These are phyloP conservation scores for Toxotes chatareus DNA, from an alignment of 2,113 vertebrate genomes.

Conservation along the genomic window DNA sequence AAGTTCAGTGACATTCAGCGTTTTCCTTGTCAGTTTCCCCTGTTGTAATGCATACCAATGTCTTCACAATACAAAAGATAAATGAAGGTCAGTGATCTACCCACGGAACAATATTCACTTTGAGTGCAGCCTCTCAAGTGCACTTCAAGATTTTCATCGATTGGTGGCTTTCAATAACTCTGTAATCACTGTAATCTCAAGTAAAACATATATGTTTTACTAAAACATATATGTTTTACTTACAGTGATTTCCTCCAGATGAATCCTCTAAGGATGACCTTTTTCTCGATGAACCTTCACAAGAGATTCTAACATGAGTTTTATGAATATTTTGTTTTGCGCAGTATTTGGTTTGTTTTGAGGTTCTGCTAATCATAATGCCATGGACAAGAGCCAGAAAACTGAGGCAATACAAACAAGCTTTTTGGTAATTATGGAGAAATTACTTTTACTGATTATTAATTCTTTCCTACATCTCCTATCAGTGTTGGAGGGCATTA, in stretches of 20 bases:
- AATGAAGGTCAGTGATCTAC: constrained; percentile 24
- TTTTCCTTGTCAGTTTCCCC: constrained; percentile 15
- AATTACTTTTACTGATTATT: constrained; percentile 20
- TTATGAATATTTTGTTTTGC: constrained; percentile 3
- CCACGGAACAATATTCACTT: constrained; percentile 24
- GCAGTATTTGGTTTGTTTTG: constrained; percentile 5
- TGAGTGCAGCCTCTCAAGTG: constrained; percentile 14
- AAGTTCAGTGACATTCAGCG: constrained; percentile 37
- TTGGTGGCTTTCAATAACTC: background rate
- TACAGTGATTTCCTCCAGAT: background rate
- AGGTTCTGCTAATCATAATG: background rate
- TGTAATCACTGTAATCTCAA: constrained; percentile 1
- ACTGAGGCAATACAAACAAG: background rate
- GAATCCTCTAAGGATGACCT: background rate
- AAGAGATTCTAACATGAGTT: background rate
- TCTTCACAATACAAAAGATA: constrained; percentile 13
- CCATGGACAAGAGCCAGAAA: background rate
- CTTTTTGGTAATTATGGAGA: constrained; percentile 17
- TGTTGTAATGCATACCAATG: constrained; percentile 52
- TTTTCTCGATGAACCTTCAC: background rate
- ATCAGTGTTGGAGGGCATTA: constrained; percentile 4
- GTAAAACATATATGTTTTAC: background rate
- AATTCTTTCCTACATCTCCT: background rate
- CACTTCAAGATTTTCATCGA: background rate
- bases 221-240: background rate